Evolutionary conservation across 2,888 invertebrate genomes (phyloP), one percentile per base, ranked within the genome.

Genomic region (Apamea anceps): DNA sequence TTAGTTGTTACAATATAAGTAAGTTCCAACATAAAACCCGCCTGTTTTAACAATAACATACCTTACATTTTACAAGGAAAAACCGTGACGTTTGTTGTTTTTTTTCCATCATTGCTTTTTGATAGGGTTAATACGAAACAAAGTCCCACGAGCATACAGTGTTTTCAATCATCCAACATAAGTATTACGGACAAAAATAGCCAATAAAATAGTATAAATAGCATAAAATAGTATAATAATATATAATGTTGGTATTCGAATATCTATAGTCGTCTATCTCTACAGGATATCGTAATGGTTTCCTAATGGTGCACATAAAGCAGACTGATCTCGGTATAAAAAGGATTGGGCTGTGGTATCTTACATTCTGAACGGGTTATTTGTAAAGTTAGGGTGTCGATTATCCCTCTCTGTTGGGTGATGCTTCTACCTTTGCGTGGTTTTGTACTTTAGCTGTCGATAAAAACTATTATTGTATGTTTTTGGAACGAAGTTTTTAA

Each of bases 301-400:
- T 62, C 85, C 84, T 84, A 85, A 87, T 87, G 85, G 75, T 25
- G 25, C 54, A 45, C 71, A 77, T 87, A 80, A 87, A 80, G 42
- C 0, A 80, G 66, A 62, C 68, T 84, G 75, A 87, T 87, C 87
- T 72, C 37, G 28, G 75, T 68, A 75, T 87, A 75, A 77, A 85
- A 85, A 73, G 83, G 86, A 71, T 86, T 82, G 37, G 18, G 48
- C 15, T 18, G 77, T 57, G 86, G 77, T 77, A 84, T 73, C 82
- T 85, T 68, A 72, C 28, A 62, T 45, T 81, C 37, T 42, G 77
- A 72, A 65, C 54, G 72, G 48, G 85, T 71, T 85, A 77, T 81
- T 76, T 85, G 82, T 68, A 65, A 79, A 75, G 75, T 15, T 60
- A 45, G 54, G 63, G 63, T 68, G 67, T 80, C 82, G 71, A 72